These are phyloP conservation scores for Aratinga solstitialis DNA, from an alignment of 2,797 vertebrate species.

Conservation along the genomic window DNA sequence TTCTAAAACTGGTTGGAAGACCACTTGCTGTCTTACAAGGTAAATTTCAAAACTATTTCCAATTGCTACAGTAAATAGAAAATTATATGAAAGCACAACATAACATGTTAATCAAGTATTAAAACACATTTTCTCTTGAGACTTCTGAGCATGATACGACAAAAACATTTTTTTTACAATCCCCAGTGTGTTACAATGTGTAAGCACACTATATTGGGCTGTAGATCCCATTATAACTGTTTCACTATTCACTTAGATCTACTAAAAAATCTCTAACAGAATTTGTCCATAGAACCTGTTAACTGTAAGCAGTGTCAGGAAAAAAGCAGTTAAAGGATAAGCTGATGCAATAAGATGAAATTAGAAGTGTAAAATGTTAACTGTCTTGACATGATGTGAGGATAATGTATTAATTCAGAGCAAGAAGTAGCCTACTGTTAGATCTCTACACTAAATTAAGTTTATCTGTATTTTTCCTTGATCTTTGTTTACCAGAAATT, in stretches of 20 bases:
- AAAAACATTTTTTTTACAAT: neutral
- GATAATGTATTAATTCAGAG: neutral
- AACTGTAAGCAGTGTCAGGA: neutral
- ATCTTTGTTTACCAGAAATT: neutral
- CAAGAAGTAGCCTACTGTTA: neutral
- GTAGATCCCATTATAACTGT: neutral
- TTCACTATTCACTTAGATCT: neutral
- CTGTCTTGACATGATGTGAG: neutral
- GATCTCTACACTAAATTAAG: neutral
- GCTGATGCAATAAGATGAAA: neutral
- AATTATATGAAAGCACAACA: neutral
- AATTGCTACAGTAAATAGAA: neutral
- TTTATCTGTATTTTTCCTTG: neutral
- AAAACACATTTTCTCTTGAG: neutral
- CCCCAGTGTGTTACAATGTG: fast-evolving
- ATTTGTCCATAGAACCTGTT: neutral
- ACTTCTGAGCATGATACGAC: neutral
- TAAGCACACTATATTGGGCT: neutral
- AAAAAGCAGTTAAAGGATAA: neutral
- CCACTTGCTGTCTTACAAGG: neutral
- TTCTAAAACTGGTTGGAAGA: neutral
- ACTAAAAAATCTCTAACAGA: neutral
- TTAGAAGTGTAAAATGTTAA: neutral
- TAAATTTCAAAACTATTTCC: neutral
- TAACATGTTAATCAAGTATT: neutral